Evolutionary conservation across 37 sponge, comb jelly and placozoan species (phyloP).

Genomic region (Beroe ovata): DNA sequence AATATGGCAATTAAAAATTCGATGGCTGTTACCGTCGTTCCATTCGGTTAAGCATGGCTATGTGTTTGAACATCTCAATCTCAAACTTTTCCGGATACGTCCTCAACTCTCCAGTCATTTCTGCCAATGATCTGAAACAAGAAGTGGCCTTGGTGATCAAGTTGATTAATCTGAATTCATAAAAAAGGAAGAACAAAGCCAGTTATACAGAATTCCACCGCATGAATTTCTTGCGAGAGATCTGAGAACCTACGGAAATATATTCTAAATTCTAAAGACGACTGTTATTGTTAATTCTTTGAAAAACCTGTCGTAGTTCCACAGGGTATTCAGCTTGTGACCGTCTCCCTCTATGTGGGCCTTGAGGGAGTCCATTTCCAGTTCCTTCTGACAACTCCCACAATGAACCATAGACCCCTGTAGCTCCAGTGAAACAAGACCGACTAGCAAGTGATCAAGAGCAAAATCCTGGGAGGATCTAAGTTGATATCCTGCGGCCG

Average conservation of each 20-base stretch:
- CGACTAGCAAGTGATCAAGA: slow-evolving; percentile 18
- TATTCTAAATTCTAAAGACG: too few relatives aligned
- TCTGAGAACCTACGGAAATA: too few relatives aligned
- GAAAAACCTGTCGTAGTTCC: slow-evolving; percentile 67
- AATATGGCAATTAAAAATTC: too few relatives aligned
- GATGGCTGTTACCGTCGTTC: slow-evolving; percentile 14
- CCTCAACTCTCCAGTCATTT: slow-evolving; percentile 32
- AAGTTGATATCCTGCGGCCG: too few relatives aligned
- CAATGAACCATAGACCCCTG: not conserved
- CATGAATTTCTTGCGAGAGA: too few relatives aligned
- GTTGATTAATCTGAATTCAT: too few relatives aligned
- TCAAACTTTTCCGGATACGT: slow-evolving; percentile 38
- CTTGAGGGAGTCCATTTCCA: slow-evolving; percentile 5
- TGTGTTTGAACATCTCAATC: slow-evolving; percentile 66
- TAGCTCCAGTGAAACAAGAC: slow-evolving; percentile 23
- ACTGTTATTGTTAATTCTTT: too few relatives aligned
- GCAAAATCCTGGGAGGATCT: slow-evolving; percentile 64
- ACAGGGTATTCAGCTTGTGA: slow-evolving; percentile 56
- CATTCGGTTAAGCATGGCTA: slow-evolving; percentile 6
- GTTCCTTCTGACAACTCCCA: slow-evolving; percentile 38
- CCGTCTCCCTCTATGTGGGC: slow-evolving; percentile 58
- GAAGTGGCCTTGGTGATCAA: too few relatives aligned
- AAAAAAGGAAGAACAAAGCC: too few relatives aligned
- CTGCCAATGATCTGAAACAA: slow-evolving; percentile 22
- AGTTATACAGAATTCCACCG: too few relatives aligned